Percentiles rank a stretch among this genome's conserved stretches.
phyloP scores from a whole-genome alignment of 2,888 invertebrate genomes.

The Lycocerus yunnanus region DNA sequence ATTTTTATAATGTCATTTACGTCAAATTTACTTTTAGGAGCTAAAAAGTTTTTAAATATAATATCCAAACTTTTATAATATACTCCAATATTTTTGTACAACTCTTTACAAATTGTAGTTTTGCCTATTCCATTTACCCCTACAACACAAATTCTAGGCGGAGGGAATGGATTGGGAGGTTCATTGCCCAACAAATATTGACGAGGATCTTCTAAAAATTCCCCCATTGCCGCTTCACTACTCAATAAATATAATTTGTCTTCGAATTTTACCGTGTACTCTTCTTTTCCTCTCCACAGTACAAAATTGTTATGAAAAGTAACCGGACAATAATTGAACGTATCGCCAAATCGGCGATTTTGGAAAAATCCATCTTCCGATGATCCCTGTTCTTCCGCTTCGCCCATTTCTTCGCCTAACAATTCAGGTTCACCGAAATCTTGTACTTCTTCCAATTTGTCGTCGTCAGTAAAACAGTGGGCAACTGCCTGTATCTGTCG shows the following conservation, averaged over 20 bases:
- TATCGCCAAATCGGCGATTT: conserved; percentile 61
- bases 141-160: conserved; percentile 62
- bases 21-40: conserved; percentile 27
- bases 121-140: conserved; percentile 63
- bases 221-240: conserved; percentile 56
- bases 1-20: conserved; percentile 17
- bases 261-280: conserved; percentile 59
- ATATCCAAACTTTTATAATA: conserved; percentile 58
- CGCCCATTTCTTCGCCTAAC: conserved; percentile 51
- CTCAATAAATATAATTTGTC: conserved; percentile 62
- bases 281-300: conserved; percentile 66
- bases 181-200: conserved; percentile 57
- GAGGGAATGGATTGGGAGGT: conserved; percentile 57
- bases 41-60: conserved; percentile 36
- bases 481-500: conserved; percentile 51
- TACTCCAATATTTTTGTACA: conserved; percentile 63
- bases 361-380: conserved; percentile 35
- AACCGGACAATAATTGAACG: conserved; percentile 65
- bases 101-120: conserved; percentile 56
- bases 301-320: conserved; percentile 60
- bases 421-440: conserved; percentile 53
- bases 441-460: conserved; percentile 57
- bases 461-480: conserved; percentile 57
- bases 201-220: conserved; percentile 59
- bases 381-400: conserved; percentile 31